Evolutionary conservation across 2,888 invertebrate genomes (phyloP), one percentile per base, ranked within the genome.

Genomic region (Drosophila mimetica): DNA sequence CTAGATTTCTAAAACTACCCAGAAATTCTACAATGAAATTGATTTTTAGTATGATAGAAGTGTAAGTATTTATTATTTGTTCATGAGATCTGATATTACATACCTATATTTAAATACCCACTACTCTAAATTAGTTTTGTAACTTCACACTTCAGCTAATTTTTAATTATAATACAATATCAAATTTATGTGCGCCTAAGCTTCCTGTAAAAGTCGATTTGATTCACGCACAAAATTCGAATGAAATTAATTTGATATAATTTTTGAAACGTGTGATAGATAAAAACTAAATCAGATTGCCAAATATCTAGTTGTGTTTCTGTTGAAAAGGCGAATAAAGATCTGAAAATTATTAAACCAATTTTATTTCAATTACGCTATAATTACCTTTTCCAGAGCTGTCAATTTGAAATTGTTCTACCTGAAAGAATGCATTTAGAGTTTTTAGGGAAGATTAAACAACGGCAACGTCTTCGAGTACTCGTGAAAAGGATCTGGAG

Each of bases 11-110:
- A 8, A 32, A 22, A 14, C 46, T 63, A 48, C 65, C n/a, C 39
- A 16, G 4, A 30, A 18, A 9, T 9, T 13, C 28, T 28, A n/a
- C 5, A 42, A 44, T 0, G 1, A 13, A n/a, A 13, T 28, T 36
- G 16, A 28, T 2, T 32, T 41, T 57, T 5, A 6, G 22, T 22
- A 57, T 9, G 18, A 4, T 58, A 58, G 41, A 18, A 9, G 1
- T 14, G 14, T 50, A 77, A 60, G 44, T 58, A 51, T 65, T 81
- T 75, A 52, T 59, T 61, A 64, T 42, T n/a, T 7, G 16, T 28
- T 44, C 14, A 34, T 32, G 2, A 51, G 59, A 46, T 58, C 25
- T 28, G 9, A 25, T 44, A 28, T 7, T 11, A 42, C 2, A 18
- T 5, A 13, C 5, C 8, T 8, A 8, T 18, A n/a, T 47, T 32